Conservation (phyloP, 2,113 vertebrate species). For the Chauna torquata region DNA sequence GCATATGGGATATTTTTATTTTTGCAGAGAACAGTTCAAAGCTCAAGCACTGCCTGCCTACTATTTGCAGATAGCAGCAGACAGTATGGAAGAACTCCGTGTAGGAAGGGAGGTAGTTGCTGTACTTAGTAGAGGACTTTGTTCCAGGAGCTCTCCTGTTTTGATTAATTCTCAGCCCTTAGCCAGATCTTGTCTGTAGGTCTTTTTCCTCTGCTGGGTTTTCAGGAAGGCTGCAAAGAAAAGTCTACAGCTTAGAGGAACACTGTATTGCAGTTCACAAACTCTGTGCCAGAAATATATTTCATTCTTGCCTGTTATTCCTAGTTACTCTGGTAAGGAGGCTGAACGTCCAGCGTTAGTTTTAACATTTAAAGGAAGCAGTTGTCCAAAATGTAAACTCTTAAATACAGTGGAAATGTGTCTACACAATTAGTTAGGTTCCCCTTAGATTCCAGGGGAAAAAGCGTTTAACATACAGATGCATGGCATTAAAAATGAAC, state of each 20-base stretch:
- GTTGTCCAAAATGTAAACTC: neutral
- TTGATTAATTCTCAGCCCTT: neutral
- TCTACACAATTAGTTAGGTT: neutral
- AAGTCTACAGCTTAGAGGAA: neutral
- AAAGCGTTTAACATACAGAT: neutral
- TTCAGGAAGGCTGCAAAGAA: neutral
- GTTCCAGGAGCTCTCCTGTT: neutral
- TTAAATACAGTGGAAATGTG: neutral
- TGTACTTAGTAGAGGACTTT: neutral
- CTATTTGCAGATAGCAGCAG: neutral
- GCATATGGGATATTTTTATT: neutral
- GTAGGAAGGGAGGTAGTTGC: neutral
- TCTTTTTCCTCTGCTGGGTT: neutral
- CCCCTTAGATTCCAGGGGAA: neutral
- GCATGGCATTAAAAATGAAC: neutral
- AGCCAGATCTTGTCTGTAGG: neutral
- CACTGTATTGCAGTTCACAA: neutral
- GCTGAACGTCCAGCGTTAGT: neutral
- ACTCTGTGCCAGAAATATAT: neutral
- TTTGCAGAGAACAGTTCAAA: neutral
- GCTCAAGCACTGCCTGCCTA: neutral
- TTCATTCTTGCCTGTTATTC: neutral
- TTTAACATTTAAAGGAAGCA: neutral
- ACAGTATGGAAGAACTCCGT: neutral
- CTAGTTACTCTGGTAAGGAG: neutral